These are phyloP conservation scores for Allobates femoralis DNA, from an alignment of 2,797 vertebrate genomes.

Conservation along the genomic window DNA sequence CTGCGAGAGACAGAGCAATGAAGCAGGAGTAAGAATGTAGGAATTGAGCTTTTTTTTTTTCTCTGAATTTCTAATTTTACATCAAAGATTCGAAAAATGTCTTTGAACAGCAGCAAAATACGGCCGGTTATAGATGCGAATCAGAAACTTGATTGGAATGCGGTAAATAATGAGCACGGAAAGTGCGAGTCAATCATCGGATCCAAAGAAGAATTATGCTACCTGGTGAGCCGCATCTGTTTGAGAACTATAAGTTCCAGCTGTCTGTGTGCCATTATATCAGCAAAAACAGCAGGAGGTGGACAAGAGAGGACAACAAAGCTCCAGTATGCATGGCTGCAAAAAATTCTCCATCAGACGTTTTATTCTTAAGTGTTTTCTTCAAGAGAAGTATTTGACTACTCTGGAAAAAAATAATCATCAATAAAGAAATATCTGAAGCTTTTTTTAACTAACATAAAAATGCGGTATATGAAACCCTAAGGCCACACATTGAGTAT, in stretches of 20 bases:
- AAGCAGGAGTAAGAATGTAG: slow-evolving; percentile 19
- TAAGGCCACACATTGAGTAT: too few species aligned
- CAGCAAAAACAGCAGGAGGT: too few species aligned
- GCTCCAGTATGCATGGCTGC: too few species aligned
- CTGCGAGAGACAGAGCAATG: slow-evolving; percentile 18
- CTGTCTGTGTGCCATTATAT: background rate
- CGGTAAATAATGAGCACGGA: background rate
- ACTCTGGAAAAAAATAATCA: too few species aligned
- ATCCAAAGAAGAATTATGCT: background rate
- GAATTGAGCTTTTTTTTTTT: background rate
- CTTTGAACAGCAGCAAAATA: slow-evolving; percentile 18
- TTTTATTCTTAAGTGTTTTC: too few species aligned
- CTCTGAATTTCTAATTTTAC: slow-evolving; percentile 15
- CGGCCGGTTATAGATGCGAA: slow-evolving; percentile 15
- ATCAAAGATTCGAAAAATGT: slow-evolving; percentile 43
- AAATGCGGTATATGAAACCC: too few species aligned
- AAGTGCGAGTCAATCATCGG: background rate
- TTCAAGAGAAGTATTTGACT: too few species aligned
- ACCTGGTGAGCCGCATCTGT: background rate
- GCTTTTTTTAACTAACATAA: too few species aligned
- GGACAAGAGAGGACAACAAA: too few species aligned
- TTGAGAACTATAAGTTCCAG: background rate
- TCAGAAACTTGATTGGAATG: background rate
- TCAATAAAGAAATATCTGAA: too few species aligned
- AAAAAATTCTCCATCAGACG: too few species aligned